Conservation (phyloP, 2,113 vertebrate species). For the Callithrix jacchus region DNA sequence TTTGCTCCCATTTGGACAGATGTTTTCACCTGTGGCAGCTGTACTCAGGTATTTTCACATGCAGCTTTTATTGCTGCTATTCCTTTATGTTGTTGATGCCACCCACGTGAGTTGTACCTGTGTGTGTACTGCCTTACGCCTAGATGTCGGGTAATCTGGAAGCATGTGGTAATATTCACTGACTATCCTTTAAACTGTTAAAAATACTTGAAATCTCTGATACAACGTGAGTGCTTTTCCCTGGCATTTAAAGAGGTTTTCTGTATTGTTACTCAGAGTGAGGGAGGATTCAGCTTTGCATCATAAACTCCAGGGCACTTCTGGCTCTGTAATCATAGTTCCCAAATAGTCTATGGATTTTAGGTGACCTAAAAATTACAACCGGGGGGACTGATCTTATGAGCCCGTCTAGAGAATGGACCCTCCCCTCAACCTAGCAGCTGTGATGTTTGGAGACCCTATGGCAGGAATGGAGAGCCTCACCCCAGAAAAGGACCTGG, state of each 20-base stretch:
- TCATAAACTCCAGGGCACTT: not conserved
- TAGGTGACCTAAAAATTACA: not conserved
- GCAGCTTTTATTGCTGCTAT: not conserved
- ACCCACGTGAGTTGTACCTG: accelerated
- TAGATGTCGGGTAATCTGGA: not conserved
- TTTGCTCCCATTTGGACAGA: slow-evolving; percentile 52
- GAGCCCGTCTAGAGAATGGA: not conserved
- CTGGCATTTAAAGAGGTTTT: not conserved
- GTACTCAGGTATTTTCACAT: not conserved
- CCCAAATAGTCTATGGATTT: not conserved
- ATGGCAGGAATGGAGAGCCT: not conserved
- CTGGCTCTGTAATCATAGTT: accelerated
- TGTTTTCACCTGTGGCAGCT: slow-evolving; percentile 43
- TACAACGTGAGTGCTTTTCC: not conserved
- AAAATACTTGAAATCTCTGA: not conserved
- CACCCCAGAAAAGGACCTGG: too few relatives aligned
- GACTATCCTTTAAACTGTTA: not conserved
- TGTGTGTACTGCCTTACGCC: not conserved
- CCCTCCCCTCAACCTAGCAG: not conserved
- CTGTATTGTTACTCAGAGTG: not conserved
- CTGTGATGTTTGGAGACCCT: too few relatives aligned
- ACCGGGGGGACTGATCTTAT: not conserved
- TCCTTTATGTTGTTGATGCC: accelerated
- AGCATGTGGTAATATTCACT: not conserved
- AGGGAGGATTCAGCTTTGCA: not conserved